Evolutionary conservation across 2,113 vertebrate species (phyloP), one percentile per base, ranked within the genome.

Genomic region (Malurus elegans): DNA sequence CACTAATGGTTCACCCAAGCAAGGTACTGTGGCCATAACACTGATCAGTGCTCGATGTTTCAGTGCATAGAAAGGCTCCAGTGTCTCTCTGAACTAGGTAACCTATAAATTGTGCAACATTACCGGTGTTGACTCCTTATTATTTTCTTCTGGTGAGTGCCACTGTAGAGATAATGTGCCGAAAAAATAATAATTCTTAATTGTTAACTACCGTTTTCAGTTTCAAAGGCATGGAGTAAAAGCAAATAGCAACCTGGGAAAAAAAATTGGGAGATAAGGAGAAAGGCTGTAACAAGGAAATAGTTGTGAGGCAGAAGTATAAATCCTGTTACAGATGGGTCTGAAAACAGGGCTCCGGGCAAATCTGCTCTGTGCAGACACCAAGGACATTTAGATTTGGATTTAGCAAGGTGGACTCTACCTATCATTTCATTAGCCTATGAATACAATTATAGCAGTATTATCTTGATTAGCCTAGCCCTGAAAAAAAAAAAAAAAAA

Each of bases 1-100:
- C 75, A 84, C 79, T 96, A 95, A 96, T 92, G 82, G 93, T 38
- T 90, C 86, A 88, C 72, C 86, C 86, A 67, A 64, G 86, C 57
- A 93, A 93, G 86, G 73, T 88, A 36, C 26, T 81, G 48, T 50
- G 65, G 75, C 86, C 62, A 17, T 94, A 93, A 95, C 60, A 71
- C 90, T 66, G 79, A 95, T 96, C 92, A 32, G 53, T 88, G 79
- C 56, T 78, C 75, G 67, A 40, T 88, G 34, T 78, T 95, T 83
- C 79, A 70, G 69, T 31, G 76, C 82, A 42, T 19, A 88, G 74
- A 83, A 90, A 57, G 82, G 71, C 28, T 93, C 40, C 32, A 31
- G 47, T 92, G 90, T 90, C 94, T 94, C 69, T 86, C 44, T 79
- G 72, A 96, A 86, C 83, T 81, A 95, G 76, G 69, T 54, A 92